Base-by-base conservation (phyloP, 2,888 invertebrate species). In the Sipha maydis region DNA sequence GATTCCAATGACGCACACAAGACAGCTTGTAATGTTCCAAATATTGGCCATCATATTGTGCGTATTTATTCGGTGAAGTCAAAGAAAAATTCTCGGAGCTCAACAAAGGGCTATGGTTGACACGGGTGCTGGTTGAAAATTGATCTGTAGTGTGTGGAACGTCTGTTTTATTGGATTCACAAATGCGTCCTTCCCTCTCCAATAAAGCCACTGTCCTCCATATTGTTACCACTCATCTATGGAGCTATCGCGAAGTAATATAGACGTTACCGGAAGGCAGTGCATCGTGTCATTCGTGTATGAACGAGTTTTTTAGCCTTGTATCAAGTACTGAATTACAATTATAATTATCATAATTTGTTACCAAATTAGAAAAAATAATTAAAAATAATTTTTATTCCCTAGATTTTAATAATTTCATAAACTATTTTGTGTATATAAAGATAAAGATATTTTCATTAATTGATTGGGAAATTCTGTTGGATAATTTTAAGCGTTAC, bases 41-140 rank as follows among this genome's bases (percentile, higher is more conserved):
- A 31, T 80, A 61, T 80, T 41, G 80, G 80, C 80, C 19, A 75
- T 88, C 86, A 88, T 88, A 61, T 88, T 88, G 85, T 69, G 69
- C 85, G 85, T 85, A 41, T 38, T 77, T n/a, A 25, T 41, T 31
- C 0, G 41, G 31, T 67, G 76, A 77, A 77, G 76, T 67, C 77
- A 77, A 85, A 85, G 75, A 0, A 67, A 61, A 11, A 28, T 31
- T 75, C 41, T 56, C 77, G n/a, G 34, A 25, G 54, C 61, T 84
- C 75, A 73, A 54, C 83, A 25, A 54, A 73, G 83, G 75, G 84
- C 75, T 84, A 76, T 34, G 84, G 73, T 75, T 28, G 85, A 76
- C 76, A 76, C 84, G 41, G 38, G 25, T 48, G 31, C 76, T 67
- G 77, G 85, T 5, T 48, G 69, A 25, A 77, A n/a, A 85, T 77